Evolutionary conservation across 1,140 invertebrate species (phyloP).

Genomic region (Ceratosolen solmsi): DNA sequence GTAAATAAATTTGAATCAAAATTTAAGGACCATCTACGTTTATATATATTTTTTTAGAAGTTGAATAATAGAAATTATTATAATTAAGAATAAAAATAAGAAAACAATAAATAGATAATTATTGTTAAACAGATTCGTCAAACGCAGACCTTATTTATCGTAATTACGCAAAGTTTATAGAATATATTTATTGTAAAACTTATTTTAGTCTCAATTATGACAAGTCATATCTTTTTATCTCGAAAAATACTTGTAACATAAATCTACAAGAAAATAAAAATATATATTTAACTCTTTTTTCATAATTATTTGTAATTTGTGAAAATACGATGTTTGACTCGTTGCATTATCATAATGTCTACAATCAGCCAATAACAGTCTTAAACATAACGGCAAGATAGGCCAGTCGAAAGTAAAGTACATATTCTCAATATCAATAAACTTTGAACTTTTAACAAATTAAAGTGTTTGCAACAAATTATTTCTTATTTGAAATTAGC

Average conservation of each 20-base stretch:
- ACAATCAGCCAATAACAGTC: slow-evolving; percentile 50
- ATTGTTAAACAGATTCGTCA: slow-evolving; percentile 26
- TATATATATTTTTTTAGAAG: slow-evolving; percentile 14
- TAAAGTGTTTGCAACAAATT: slow-evolving; percentile 35
- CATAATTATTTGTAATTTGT: slow-evolving; percentile 1
- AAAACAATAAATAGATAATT: slow-evolving; percentile 33
- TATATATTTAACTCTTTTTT: slow-evolving; percentile 25
- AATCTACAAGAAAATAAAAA: slow-evolving; percentile 32
- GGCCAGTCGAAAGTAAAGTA: slow-evolving; percentile 33
- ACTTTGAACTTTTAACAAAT: slow-evolving; percentile 50
- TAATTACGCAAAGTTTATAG: slow-evolving; percentile 45
- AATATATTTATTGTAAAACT: slow-evolving; percentile 40
- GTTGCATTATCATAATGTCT: slow-evolving; percentile 32
- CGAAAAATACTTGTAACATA: not conserved
- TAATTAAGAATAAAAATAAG: slow-evolving; percentile 27
- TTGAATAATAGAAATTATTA: slow-evolving; percentile 20
- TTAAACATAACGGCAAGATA: slow-evolving; percentile 51
- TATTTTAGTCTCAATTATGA: slow-evolving; percentile 29
- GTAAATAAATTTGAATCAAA: slow-evolving; percentile 42
- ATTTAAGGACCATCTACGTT: slow-evolving; percentile 1
- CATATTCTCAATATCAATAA: slow-evolving; percentile 37
- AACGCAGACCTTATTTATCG: slow-evolving; percentile 35
- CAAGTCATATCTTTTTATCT: slow-evolving; percentile 17
- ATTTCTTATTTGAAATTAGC: slow-evolving; percentile 25
- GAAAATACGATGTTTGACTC: slow-evolving; percentile 36